Conservation (phyloP, 2,888 invertebrate species). For the Polylopha cassiicola region DNA sequence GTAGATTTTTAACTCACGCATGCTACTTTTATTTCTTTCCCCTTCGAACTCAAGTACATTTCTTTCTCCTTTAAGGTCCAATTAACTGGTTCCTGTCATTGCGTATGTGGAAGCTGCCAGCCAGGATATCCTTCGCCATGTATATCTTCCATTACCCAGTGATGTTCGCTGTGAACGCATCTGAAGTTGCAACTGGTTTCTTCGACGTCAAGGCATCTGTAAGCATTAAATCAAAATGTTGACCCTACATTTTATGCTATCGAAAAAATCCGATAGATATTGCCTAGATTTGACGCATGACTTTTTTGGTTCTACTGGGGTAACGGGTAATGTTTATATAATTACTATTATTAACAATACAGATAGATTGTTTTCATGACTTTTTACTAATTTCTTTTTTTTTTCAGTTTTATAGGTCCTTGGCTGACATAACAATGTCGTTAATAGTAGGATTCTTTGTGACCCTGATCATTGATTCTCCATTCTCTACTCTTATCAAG, state of each 20-base stretch:
- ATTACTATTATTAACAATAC: constrained; percentile 1
- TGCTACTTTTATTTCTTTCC: not conserved
- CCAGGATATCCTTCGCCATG: constrained; percentile 62
- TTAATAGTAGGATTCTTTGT: constrained; percentile 21
- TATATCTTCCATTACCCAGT: constrained; percentile 59
- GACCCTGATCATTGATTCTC: constrained; percentile 25
- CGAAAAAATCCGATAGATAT: constrained; percentile 10
- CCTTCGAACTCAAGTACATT: not conserved
- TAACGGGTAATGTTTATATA: constrained; percentile 5
- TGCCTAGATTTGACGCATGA: constrained; percentile 6
- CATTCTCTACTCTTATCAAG: constrained; percentile 26
- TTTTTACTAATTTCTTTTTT: constrained; percentile 1
- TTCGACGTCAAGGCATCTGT: constrained; percentile 29
- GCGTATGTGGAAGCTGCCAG: constrained; percentile 53
- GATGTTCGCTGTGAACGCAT: constrained; percentile 26
- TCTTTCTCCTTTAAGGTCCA: constrained; percentile 38
- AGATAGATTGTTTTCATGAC: constrained; percentile 5
- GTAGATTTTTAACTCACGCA: too few species aligned
- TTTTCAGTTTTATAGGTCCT: constrained; percentile 25
- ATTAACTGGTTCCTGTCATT: constrained; percentile 52
- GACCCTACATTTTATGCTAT: constrained; percentile 8
- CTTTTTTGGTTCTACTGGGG: constrained; percentile 1
- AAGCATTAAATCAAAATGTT: constrained; percentile 21
- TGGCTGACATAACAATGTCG: constrained; percentile 16
- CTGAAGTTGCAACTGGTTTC: constrained; percentile 25